A percentile compares a stretch with the other conserved stretches of the same genome.
Conservation (phyloP, 2,888 invertebrate species). For the Leptopilina drosophilae region DNA sequence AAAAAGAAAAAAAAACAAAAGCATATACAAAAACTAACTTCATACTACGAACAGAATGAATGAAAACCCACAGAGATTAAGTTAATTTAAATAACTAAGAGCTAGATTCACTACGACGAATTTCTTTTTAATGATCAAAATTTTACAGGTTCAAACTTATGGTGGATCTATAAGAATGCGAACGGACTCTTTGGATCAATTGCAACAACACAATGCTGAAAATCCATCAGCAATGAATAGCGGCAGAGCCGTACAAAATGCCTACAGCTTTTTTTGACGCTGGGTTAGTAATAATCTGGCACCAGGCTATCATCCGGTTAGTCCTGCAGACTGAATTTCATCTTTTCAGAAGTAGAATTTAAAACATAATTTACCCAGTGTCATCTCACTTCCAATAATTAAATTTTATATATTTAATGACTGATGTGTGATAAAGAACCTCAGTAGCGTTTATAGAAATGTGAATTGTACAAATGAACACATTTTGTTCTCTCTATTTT, state of each 20-base stretch:
- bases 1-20: too few species aligned
- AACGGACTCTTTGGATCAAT: constrained; percentile 86
- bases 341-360: constrained; percentile 5
- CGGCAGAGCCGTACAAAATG: constrained; percentile 81
- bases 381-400: constrained; percentile 14
- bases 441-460: background rate
- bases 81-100: too few species aligned
- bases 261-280: constrained; percentile 82
- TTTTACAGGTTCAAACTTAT: constrained; percentile 83
- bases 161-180: constrained; percentile 90
- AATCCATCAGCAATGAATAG: constrained; percentile 69
- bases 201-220: constrained; percentile 76
- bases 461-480: too few species aligned
- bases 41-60: too few species aligned
- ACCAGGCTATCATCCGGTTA: constrained; percentile 68
- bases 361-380: constrained; percentile 19
- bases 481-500: too few species aligned
- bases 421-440: constrained; percentile 14
- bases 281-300: constrained; percentile 71
- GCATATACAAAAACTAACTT: too few species aligned
- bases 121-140: constrained; percentile 44
- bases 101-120: background rate
- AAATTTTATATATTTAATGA: constrained; percentile 7
- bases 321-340: constrained; percentile 66
- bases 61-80: too few species aligned